Evolutionary conservation across 2,113 vertebrate species (phyloP), one percentile per base, ranked within the genome.

Genomic region (Cettia cetti): DNA sequence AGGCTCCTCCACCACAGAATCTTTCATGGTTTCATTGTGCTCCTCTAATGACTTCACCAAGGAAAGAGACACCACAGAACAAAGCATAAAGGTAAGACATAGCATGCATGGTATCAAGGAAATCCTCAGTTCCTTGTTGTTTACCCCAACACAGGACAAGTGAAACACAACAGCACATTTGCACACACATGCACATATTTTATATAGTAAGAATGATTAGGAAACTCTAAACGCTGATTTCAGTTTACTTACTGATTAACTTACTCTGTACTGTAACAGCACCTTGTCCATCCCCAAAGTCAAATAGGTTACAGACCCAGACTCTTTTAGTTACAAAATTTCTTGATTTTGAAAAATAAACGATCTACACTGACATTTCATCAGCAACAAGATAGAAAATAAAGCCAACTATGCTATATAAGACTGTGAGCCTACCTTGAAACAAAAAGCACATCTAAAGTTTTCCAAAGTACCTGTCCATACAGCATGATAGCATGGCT

Each of bases 31-130:
- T 98, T 99, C 99, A 98, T 68, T 98, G 98, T 97, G 98, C 94
- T 99, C 98, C 97, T 98, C 98, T 97, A 98, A 96, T 91, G 97
- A 98, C 99, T 99, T 98, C 97, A 98, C 96, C 95, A 98, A 98
- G 92, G 90, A 98, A 97, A 93, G 82, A 97, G 97, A 95, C 97
- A 97, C 66, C 97, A 98, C 80, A 97, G 81, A 92, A 97, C 78
- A 98, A 94, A 98, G 95, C 95, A 96, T 90, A 97, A 98, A 97
- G 92, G 82, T 93, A 92, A 97, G 94, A 98, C 97, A 89, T 95
- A 97, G 97, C 94, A 98, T 47, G 74, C 90, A 97, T 66, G 52
- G 91, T 85, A 98, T 94, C 95, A 82, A 96, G 74, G 60, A 81
- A 95, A 92, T 68, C 28, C 56, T 93, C 68, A 63, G 13, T 66